Evolutionary conservation across 2,113 vertebrate genomes (phyloP), one percentile per base, ranked within the genome.

Genomic region (Motacilla tschutschensis): DNA sequence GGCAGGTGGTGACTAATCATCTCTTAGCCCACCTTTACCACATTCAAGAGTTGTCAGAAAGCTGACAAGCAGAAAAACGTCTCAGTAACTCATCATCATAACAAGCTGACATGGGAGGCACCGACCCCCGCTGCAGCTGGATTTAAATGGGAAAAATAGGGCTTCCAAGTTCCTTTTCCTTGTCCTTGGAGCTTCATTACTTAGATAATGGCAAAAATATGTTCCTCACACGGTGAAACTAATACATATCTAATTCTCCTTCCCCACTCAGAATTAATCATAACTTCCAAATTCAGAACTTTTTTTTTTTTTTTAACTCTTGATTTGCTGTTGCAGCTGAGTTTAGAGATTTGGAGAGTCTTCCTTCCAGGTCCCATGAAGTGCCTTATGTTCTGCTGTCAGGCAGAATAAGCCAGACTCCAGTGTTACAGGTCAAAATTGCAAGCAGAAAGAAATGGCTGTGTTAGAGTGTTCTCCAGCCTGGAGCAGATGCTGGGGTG

Each of bases 1-100:
- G 71, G 65, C 89, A 94, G 79, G 75, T 79, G 54, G 60, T 87
- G 85, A 96, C 84, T 94, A 94, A 95, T 94, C 87, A 73, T 89
- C 62, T 69, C 82, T 57, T 93, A 95, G 64, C 84, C 93, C 91
- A 94, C 54, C 65, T 95, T 91, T 91, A 89, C 63, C 80, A 83
- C 54, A 75, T 88, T 92, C 74, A 89, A 62, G 54, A 74, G 50
- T 29, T 94, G 90, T 92, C 85, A 95, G 41, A 78, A 67, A 81
- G 66, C 36, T 92, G 82, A 94, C 47, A 91, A 92, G 84, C 55
- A 93, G 80, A 87, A 90, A 91, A 88, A 70, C 40, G 60, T 91
- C 75, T 94, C 90, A 60, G 73, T 77, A 94, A 89, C 57, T 89
- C 43, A 16, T 93, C 78, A 87, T 94, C 93, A 35, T 83, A 85